phyloP scores from a whole-genome alignment of 2,113 vertebrate species.

The Natator depressus region DNA sequence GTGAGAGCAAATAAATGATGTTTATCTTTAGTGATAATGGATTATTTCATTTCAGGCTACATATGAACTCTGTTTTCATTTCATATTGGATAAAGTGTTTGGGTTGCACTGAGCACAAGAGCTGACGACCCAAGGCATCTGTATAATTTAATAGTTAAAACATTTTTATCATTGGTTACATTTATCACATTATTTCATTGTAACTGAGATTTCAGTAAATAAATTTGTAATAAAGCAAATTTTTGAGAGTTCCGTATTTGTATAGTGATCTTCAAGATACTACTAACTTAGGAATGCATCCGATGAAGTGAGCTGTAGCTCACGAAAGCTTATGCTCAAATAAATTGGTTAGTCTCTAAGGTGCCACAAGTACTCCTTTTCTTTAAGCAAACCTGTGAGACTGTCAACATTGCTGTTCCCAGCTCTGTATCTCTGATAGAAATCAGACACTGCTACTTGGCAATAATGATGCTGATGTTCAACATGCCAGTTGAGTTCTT shows the following conservation, averaged over 20 bases:
- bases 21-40: neutral
- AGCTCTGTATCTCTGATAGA: neutral
- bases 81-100: neutral
- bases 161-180: neutral
- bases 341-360: no score
- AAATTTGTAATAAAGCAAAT: neutral
- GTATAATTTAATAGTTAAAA: neutral
- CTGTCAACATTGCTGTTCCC: neutral
- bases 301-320: no score
- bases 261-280: neutral
- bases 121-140: neutral
- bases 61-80: neutral
- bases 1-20: neutral
- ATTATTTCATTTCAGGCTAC: neutral
- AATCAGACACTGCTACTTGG: neutral
- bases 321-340: no score
- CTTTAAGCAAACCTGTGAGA: neutral
- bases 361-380: no score
- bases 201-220: constrained; percentile 15
- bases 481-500: neutral
- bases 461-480: constrained; percentile 8
- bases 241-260: neutral
- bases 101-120: neutral
- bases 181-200: neutral
- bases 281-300: neutral